Evolutionary conservation across 1,140 invertebrate genomes (phyloP).

Genomic region (Brachionus rotundiformis): DNA sequence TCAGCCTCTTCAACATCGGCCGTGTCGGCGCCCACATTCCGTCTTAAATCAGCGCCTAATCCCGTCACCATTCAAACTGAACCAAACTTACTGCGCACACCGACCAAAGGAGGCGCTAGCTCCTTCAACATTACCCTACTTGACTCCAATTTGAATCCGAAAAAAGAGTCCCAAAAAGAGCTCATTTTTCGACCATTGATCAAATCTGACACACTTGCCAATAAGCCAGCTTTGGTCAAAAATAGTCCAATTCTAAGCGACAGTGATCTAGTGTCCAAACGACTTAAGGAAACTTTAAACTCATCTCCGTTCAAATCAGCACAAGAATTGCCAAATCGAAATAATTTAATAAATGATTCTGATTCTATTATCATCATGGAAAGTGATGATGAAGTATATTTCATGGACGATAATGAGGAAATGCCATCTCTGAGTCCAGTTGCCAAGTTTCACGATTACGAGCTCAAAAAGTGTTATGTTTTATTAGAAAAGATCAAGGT

Average conservation of each 20-base stretch:
- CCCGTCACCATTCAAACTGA: not conserved
- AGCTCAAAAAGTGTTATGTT: slow-evolving; percentile 29
- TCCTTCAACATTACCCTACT: not conserved
- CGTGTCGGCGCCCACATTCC: not conserved
- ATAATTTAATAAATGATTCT: not conserved
- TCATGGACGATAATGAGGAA: slow-evolving; percentile 32
- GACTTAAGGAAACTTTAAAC: slow-evolving; percentile 31
- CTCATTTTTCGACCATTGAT: slow-evolving; percentile 19
- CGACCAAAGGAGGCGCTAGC: slow-evolving; percentile 36
- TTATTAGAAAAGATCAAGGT: slow-evolving; percentile 1
- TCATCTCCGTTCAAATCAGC: not conserved
- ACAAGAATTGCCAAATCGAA: not conserved
- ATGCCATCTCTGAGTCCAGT: not conserved
- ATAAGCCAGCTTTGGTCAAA: not conserved
- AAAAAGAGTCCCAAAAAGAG: slow-evolving; percentile 1
- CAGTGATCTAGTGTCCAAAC: slow-evolving; percentile 23
- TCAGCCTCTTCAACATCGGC: slow-evolving; percentile 31
- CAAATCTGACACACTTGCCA: not conserved
- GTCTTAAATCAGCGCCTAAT: not conserved
- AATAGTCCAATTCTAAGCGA: not conserved
- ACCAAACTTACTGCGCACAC: slow-evolving; percentile 4
- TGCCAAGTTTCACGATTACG: not conserved
- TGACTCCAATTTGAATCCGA: slow-evolving; percentile 6
- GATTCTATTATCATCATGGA: slow-evolving; percentile 8
- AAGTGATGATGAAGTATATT: slow-evolving; percentile 33